A percentile compares a stretch with the other conserved stretches of the same genome.
These are phyloP conservation scores for Calidris pygmaea DNA, from an alignment of 2,113 vertebrate species.

Conservation along the genomic window DNA sequence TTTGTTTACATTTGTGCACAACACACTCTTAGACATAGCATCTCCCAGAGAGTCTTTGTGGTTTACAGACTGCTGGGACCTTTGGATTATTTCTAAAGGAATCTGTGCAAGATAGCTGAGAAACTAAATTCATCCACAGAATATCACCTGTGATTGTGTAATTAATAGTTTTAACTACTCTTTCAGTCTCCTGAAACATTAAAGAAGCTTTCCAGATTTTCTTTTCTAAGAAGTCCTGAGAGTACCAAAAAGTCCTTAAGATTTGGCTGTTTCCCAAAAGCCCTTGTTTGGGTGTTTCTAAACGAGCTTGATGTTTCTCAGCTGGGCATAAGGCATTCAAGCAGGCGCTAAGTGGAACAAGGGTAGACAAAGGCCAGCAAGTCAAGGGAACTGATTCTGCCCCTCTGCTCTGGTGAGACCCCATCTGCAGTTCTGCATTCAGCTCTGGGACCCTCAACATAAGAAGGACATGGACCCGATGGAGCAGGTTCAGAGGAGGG, in stretches of 20 bases:
- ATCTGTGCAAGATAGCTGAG: neutral
- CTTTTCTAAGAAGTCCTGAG: neutral
- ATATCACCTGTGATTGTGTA: neutral
- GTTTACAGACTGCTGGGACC: neutral
- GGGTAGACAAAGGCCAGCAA: neutral
- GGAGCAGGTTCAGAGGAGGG: neutral
- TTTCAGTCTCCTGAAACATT: neutral
- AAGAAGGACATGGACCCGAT: neutral
- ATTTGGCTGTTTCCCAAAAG: neutral
- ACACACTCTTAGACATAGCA: neutral
- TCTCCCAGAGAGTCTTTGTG: neutral
- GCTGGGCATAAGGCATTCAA: neutral
- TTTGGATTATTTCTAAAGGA: neutral
- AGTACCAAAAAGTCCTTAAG: neutral
- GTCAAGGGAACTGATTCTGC: neutral
- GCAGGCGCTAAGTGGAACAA: neutral
- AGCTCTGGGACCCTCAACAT: neutral
- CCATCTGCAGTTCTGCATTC: neutral
- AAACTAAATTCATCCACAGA: neutral
- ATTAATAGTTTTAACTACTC: neutral
- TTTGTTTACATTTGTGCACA: neutral
- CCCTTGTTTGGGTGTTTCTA: neutral
- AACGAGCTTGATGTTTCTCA: neutral
- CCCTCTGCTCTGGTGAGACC: neutral
- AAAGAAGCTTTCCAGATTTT: neutral